Base-by-base conservation (phyloP, 1,140 invertebrate genomes). In the Thaumatotibia leucotreta region DNA sequence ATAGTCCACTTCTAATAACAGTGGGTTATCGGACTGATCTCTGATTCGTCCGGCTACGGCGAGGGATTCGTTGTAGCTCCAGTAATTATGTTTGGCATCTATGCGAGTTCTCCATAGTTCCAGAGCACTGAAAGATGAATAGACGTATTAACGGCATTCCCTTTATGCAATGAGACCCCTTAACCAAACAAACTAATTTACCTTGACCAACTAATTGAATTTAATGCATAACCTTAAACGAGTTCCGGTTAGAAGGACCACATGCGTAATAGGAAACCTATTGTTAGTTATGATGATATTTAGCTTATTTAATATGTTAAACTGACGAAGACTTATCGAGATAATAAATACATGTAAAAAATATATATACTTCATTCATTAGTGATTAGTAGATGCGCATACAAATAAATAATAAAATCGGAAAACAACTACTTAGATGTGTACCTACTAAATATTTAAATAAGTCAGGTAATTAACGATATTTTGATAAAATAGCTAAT, bases 11-110 rank as follows among this genome's bases (percentile, higher is more conserved):
- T 96, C 94, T 10, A 99, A 91, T 1, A 99, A 86, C 67, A 96
- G 93, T 0, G 95, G 93, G 76, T 98, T 96, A 89, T 99, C 98
- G 49, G 92, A 86, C 72, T 89, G 75, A 85, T 99, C 99, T 74
- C 95, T 93, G 39, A 99, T 98, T 61, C 98, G 93, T 4, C 97
- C 98, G 14, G 94, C 93, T 0, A 99, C 98, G 0, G 97, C 98
- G 10, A 95, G 92, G 0, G 94, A 95, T 67, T 96, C 95, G 78
- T 98, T 98, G 83, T 97, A 98, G 35, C 98, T 98, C 99, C 99
- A 99, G 93, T 98, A 99, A 88, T 99, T 99, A 76, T 97, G 93
- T 52, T 94, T 94, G 0, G 98, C 99, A 83, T 99, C 96, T 24
- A 99, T 95, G 50, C 95, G 95, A 1, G 96, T 96, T 73, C 95